A percentile compares a stretch with the other conserved stretches of the same genome.
Evolutionary conservation across 2,113 vertebrate genomes (phyloP).

Genomic region (Vanacampus margaritifer): DNA sequence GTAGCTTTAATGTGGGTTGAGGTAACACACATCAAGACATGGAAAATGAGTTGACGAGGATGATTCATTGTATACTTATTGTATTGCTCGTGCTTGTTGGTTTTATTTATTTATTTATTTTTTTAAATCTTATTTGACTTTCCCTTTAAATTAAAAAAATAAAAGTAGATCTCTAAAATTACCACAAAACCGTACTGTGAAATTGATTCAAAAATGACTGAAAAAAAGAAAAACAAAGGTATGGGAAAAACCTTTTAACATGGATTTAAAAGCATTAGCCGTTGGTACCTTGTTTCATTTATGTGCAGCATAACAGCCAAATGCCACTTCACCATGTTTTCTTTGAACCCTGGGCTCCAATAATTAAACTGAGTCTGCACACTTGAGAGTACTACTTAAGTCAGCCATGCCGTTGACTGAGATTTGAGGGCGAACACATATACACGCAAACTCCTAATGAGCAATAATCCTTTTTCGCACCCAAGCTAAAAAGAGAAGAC

Average conservation of each 20-base stretch:
- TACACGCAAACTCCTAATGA: conserved; percentile 54
- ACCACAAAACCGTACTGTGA: too few species aligned
- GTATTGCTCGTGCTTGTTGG: background rate
- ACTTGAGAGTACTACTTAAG: background rate
- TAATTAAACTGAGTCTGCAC: too few species aligned
- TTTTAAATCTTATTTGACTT: background rate
- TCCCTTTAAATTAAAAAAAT: too few species aligned
- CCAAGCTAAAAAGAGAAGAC: conserved; percentile 45
- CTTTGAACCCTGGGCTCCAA: too few species aligned
- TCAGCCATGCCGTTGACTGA: background rate
- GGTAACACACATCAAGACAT: conserved; percentile 31
- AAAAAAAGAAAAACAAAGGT: too few species aligned
- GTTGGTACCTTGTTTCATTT: too few species aligned
- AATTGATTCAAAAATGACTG: too few species aligned
- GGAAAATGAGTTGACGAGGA: background rate
- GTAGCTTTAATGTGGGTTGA: conserved; percentile 57
- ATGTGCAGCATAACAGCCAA: too few species aligned
- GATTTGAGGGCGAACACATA: background rate
- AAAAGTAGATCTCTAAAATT: too few species aligned
- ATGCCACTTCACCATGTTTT: too few species aligned
- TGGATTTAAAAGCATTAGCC: too few species aligned
- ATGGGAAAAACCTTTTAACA: too few species aligned
- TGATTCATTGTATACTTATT: background rate
- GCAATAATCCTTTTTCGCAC: conserved; percentile 53
- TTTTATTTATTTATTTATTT: background rate